phyloP scores from a whole-genome alignment of 2,888 invertebrate species.

The Caenorhabditis japonica region DNA sequence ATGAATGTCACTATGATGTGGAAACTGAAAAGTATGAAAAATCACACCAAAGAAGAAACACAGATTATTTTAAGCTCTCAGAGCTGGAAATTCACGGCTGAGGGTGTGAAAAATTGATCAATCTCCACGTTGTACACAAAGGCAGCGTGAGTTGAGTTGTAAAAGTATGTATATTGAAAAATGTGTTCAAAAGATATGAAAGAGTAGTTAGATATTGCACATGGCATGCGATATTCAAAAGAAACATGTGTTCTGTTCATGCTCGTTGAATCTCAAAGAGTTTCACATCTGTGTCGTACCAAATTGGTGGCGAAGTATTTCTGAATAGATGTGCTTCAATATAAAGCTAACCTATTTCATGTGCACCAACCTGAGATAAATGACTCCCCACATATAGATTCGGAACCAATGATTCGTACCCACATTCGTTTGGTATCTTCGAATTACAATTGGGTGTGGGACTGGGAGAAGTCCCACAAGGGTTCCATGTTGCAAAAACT shows the following conservation, averaged over 20 bases:
- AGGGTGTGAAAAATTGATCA: too few relatives aligned
- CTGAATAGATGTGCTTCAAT: conserved; percentile 80
- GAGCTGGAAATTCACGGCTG: too few relatives aligned
- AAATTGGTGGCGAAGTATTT: conserved; percentile 97
- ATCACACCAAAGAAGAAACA: conserved; percentile 33
- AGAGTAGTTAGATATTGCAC: conserved; percentile 45
- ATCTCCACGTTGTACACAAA: too few relatives aligned
- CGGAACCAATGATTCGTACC: conserved; percentile 99
- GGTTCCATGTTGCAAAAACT: conserved; percentile 98
- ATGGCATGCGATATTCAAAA: conserved; percentile 49
- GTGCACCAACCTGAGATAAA: conserved; percentile 87
- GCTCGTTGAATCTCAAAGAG: conserved; percentile 92
- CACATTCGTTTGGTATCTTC: conserved; percentile 96
- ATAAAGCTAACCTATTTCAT: conserved; percentile 12
- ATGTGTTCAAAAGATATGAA: too few relatives aligned
- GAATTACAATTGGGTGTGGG: conserved; percentile 97
- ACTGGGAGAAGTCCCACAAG: conserved; percentile 96
- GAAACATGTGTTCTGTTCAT: conserved; percentile 44
- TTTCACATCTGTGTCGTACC: conserved; percentile 99
- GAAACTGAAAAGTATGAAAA: conserved; percentile 9
- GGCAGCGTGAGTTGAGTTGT: too few relatives aligned
- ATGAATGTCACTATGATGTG: conserved; percentile 22
- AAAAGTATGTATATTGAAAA: too few relatives aligned
- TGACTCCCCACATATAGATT: conserved; percentile 99
- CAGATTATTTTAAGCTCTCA: conserved; percentile 32